phyloP scores from a whole-genome alignment of 1,140 invertebrate species.

The Microplitis mediator region DNA sequence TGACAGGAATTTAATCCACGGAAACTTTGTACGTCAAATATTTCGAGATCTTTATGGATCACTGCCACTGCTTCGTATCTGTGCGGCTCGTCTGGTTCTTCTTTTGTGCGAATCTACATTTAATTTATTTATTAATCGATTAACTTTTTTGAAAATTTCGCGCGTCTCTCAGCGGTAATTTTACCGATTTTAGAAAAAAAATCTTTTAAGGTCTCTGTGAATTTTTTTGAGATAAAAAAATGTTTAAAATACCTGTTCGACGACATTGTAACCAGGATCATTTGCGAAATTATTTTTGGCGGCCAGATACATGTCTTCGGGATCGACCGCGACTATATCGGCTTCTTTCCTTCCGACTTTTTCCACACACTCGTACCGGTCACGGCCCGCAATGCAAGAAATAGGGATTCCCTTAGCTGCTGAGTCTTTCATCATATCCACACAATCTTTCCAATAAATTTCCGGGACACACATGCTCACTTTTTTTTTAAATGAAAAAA shows the following conservation, averaged over 20 bases:
- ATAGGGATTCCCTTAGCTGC: constrained; percentile 68
- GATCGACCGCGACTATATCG: constrained; percentile 80
- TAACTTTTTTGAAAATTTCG: no score
- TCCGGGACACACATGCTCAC: constrained; percentile 76
- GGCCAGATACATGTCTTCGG: constrained; percentile 84
- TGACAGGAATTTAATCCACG: constrained; percentile 79
- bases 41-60: constrained; percentile 71
- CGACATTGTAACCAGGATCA: constrained; percentile 71
- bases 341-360: constrained; percentile 76
- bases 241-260: constrained; percentile 65
- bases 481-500: constrained; percentile 39
- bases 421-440: constrained; percentile 69
- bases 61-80: constrained; percentile 80
- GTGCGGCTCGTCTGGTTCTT: constrained; percentile 67
- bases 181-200: no score
- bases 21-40: constrained; percentile 69
- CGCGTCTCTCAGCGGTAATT: no score
- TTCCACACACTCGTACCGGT: constrained; percentile 76
- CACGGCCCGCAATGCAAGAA: constrained; percentile 71
- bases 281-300: constrained; percentile 69
- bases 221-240: constrained; percentile 8
- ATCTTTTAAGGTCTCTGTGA: not conserved
- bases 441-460: constrained; percentile 67
- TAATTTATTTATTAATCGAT: no score
- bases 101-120: constrained; percentile 46